Percentiles rank a stretch among this genome's conserved stretches.
phyloP scores from a whole-genome alignment of 1,140 invertebrate species.

The Liolophura sinensis region DNA sequence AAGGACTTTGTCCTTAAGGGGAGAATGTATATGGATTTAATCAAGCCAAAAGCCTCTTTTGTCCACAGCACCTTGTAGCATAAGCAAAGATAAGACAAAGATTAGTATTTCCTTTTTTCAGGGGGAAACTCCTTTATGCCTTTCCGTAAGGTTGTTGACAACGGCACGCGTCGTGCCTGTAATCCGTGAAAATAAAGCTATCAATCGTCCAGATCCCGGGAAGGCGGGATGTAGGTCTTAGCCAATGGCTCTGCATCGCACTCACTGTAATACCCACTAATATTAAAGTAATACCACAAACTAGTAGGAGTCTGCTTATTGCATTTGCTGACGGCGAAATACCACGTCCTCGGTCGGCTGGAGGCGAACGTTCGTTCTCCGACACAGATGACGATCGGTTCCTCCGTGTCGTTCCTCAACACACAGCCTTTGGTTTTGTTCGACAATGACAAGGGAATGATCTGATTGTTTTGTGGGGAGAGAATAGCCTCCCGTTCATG shows the following conservation, averaged over 20 bases:
- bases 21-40: too few species aligned
- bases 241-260: slow-evolving; percentile 48
- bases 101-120: too few species aligned
- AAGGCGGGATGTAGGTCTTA: slow-evolving; percentile 32
- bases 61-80: too few species aligned
- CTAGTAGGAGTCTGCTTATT: slow-evolving; percentile 26
- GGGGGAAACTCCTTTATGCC: too few species aligned
- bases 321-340: slow-evolving; percentile 44
- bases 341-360: slow-evolving; percentile 44
- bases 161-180: too few species aligned
- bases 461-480: slow-evolving; percentile 41
- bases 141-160: too few species aligned
- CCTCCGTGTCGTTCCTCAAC: slow-evolving; percentile 33
- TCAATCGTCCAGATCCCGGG: too few species aligned
- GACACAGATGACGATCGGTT: slow-evolving; percentile 39
- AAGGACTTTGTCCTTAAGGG: too few species aligned
- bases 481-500: slow-evolving; percentile 37
- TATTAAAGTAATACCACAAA: slow-evolving; percentile 49
- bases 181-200: too few species aligned
- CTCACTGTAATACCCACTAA: slow-evolving; percentile 46
- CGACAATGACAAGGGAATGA: slow-evolving; percentile 37
- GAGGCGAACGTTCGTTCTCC: slow-evolving; percentile 50
- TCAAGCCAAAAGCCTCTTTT: too few species aligned
- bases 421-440: slow-evolving; percentile 42
- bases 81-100: too few species aligned